Evolutionary conservation across 2,797 vertebrate genomes (phyloP).

Genomic region (Tangara arthus): DNA sequence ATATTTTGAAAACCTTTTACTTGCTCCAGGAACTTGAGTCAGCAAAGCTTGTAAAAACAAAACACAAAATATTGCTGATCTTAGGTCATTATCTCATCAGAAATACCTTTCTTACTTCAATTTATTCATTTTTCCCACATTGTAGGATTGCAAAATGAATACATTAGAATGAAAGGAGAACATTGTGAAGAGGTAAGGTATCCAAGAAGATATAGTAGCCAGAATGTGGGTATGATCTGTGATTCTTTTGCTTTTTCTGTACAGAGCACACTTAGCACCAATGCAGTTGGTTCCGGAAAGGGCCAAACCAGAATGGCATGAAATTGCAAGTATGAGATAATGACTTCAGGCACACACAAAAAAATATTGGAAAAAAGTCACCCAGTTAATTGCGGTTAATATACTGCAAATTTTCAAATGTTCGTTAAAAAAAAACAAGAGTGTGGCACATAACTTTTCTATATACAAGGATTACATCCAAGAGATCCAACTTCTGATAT

Average conservation of each 20-base stretch:
- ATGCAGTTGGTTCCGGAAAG: neutral
- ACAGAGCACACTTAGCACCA: neutral
- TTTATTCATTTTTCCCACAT: neutral
- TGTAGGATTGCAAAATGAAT: neutral
- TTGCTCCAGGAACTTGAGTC: neutral
- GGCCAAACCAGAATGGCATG: neutral
- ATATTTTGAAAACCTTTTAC: neutral
- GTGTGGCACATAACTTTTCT: neutral
- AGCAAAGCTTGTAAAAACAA: neutral
- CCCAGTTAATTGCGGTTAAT: neutral
- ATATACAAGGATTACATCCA: neutral
- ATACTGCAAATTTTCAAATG: neutral
- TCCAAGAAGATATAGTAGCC: neutral
- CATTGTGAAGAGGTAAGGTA: neutral
- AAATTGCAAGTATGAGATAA: neutral
- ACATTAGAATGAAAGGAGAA: neutral
- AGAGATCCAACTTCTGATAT: neutral
- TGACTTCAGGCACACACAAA: neutral
- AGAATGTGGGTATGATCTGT: neutral
- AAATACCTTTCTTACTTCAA: neutral
- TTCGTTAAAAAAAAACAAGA: neutral
- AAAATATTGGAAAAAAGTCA: neutral
- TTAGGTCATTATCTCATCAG: neutral
- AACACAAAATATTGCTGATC: neutral
- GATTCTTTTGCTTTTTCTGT: neutral